Conservation (phyloP, 2,797 vertebrate species). For the Pseudochaenichthys georgianus region DNA sequence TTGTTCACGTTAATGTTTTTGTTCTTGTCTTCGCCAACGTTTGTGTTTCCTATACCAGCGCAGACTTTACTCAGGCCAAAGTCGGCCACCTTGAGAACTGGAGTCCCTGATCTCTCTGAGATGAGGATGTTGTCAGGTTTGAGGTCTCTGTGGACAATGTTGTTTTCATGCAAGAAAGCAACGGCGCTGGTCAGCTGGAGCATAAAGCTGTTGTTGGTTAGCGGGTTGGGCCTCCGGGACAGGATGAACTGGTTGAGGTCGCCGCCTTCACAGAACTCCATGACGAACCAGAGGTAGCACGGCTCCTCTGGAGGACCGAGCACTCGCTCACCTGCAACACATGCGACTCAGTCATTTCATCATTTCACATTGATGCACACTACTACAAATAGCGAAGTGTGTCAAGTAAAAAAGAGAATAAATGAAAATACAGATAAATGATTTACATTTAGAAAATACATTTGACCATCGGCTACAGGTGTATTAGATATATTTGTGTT, state of each 20-base stretch:
- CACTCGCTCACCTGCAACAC: slow-evolving; percentile 90
- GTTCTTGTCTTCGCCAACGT: slow-evolving; percentile 62
- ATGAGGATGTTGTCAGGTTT: slow-evolving; percentile 99
- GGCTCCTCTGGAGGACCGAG: slow-evolving; percentile 91
- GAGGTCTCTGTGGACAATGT: slow-evolving; percentile 95
- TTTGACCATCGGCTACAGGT: not conserved
- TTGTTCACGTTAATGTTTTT: slow-evolving; percentile 89
- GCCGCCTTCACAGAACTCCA: slow-evolving; percentile 98
- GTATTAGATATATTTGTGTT: not conserved
- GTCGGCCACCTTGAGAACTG: slow-evolving; percentile 95
- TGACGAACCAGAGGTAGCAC: slow-evolving; percentile 97
- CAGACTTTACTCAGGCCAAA: slow-evolving; percentile 98
- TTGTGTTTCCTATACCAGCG: slow-evolving; percentile 84
- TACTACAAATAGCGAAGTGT: not conserved
- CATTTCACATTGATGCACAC: not conserved
- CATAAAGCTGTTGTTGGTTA: slow-evolving; percentile 95
- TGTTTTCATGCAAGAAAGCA: slow-evolving; percentile 96
- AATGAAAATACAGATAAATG: not conserved
- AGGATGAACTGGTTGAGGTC: slow-evolving; percentile 97
- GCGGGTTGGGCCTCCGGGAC: slow-evolving; percentile 89
- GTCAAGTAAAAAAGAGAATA: not conserved
- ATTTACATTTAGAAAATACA: not conserved
- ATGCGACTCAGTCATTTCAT: slow-evolving; percentile 3
- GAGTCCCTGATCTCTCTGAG: slow-evolving; percentile 90
- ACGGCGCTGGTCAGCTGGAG: slow-evolving; percentile 95